phyloP scores from a whole-genome alignment of 1,140 invertebrate genomes.

The Solenopsis fugax region DNA sequence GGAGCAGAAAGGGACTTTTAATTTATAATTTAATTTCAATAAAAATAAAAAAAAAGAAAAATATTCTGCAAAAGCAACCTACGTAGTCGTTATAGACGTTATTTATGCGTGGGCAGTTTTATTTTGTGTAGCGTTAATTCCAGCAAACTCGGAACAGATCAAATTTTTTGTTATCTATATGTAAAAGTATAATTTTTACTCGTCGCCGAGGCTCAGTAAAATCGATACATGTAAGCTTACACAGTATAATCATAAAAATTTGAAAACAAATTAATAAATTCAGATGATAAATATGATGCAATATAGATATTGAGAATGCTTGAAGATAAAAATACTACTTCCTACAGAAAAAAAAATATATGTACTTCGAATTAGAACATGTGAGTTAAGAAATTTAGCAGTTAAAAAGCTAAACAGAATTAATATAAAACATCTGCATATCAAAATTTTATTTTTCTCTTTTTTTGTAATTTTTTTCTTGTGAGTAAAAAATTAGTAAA shows the following conservation, averaged over 20 bases:
- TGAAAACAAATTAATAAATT: constrained; percentile 25
- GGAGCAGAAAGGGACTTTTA: background rate
- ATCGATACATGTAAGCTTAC: background rate
- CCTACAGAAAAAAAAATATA: background rate
- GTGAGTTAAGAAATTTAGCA: background rate
- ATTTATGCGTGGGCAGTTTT: constrained; percentile 19
- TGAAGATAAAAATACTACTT: background rate
- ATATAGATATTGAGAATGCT: background rate
- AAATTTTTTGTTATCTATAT: constrained; percentile 14
- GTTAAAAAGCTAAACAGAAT: background rate
- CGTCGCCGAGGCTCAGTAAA: constrained; percentile 37
- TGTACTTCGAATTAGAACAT: background rate
- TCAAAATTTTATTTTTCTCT: background rate
- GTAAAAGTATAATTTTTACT: constrained; percentile 30
- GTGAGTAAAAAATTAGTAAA: background rate
- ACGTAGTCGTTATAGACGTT: constrained; percentile 21
- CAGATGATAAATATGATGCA: background rate
- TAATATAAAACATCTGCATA: background rate
- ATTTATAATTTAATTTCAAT: constrained; percentile 38
- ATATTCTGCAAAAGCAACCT: background rate
- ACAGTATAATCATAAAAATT: background rate
- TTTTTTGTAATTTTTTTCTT: background rate
- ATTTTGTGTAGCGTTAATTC: constrained; percentile 7
- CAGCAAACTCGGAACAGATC: background rate
- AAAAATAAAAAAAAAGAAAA: background rate